These are phyloP conservation scores for Lichenostomus cassidix DNA, from an alignment of 2,113 vertebrate species.

Conservation along the genomic window DNA sequence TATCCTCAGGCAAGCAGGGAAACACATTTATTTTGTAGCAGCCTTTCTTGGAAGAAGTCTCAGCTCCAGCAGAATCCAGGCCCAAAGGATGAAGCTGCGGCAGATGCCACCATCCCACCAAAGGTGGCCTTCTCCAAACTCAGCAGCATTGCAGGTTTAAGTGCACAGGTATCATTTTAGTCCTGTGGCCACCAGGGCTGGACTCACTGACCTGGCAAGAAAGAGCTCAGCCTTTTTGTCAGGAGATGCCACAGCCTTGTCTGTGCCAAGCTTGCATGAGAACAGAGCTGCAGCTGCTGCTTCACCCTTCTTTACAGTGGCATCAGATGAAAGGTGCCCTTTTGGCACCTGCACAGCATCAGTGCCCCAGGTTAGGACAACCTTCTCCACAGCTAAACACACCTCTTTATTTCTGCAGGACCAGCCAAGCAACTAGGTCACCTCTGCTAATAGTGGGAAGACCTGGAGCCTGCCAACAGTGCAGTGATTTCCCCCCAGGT, in stretches of 20 bases:
- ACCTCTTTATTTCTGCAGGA: not conserved
- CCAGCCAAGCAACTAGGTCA: not conserved
- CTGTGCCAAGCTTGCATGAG: not conserved
- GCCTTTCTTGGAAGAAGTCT: not conserved
- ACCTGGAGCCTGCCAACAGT: not conserved
- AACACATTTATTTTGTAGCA: rapidly evolving
- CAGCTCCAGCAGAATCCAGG: not conserved
- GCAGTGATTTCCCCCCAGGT: not conserved
- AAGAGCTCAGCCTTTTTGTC: not conserved
- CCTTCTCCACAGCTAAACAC: not conserved
- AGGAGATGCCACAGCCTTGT: not conserved
- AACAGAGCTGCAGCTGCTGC: not conserved
- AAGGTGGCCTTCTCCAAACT: not conserved
- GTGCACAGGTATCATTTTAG: not conserved
- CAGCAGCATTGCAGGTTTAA: not conserved
- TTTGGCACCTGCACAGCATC: not conserved
- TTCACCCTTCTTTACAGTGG: not conserved
- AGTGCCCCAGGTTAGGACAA: not conserved
- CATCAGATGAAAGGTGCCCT: not conserved
- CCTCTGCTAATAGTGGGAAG: not conserved
- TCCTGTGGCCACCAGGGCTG: rapidly evolving
- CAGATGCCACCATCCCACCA: not conserved
- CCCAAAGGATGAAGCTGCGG: not conserved
- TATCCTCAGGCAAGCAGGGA: not conserved
- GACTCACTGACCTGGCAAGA: not conserved